Conservation (phyloP, 2,797 vertebrate genomes). For the Sarcophilus harrisii region DNA sequence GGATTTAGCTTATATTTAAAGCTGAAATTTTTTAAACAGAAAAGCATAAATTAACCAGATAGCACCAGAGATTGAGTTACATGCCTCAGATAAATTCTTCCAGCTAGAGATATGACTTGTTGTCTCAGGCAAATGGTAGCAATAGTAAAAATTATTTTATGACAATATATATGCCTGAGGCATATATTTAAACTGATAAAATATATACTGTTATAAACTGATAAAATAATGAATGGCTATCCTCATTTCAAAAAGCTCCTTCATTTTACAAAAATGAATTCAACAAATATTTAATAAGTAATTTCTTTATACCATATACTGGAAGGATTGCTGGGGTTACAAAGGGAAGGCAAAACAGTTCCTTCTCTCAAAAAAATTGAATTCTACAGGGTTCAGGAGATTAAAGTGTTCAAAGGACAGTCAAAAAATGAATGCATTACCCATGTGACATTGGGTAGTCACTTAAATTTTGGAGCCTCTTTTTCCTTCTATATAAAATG, state of each 20-base stretch:
- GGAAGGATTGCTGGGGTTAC: no score
- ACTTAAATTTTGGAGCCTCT: neutral
- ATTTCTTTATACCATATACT: no score
- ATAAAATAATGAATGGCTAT: neutral
- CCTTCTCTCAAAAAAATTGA: neutral
- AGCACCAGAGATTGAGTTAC: neutral
- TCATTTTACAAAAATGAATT: no score
- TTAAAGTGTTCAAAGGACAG: neutral
- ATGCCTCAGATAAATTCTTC: neutral
- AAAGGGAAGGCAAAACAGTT: no score
- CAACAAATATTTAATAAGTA: no score
- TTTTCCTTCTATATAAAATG: neutral
- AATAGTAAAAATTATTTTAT: neutral
- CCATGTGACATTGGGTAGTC: neutral
- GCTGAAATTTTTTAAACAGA: neutral
- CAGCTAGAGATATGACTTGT: neutral
- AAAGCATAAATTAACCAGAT: neutral
- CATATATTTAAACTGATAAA: neutral
- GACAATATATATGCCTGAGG: neutral
- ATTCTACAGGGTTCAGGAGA: neutral
- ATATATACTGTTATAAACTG: neutral
- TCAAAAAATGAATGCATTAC: neutral
- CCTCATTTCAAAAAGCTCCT: neutral
- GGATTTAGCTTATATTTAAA: neutral
- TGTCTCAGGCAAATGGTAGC: neutral